Conservation (phyloP, 2,888 invertebrate genomes). For the Troglohyphantes excavatus region DNA sequence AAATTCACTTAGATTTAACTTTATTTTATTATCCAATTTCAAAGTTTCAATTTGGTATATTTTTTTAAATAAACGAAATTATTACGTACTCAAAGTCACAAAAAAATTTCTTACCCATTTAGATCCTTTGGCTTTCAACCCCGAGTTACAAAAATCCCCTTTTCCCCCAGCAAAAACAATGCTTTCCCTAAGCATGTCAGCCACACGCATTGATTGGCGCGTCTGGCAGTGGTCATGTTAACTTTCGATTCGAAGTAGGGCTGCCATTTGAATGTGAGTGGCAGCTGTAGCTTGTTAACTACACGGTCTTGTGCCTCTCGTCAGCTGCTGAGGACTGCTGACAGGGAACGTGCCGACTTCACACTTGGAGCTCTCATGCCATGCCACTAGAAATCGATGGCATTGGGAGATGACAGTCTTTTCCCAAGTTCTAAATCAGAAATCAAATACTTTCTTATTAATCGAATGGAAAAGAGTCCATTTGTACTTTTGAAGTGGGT, state of each 20-base stretch:
- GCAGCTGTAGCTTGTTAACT: constrained; percentile 68
- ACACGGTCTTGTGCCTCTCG: constrained; percentile 61
- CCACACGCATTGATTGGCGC: constrained; percentile 47
- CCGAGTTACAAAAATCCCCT: not conserved
- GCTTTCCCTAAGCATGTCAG: constrained; percentile 10
- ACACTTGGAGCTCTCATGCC: constrained; percentile 15
- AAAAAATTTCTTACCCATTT: constrained; percentile 3
- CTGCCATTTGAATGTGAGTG: constrained; percentile 77
- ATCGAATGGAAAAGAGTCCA: not conserved
- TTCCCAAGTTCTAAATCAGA: not conserved
- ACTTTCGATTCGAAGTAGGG: constrained; percentile 70
- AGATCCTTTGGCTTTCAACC: too few relatives aligned
- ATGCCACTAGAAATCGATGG: not conserved
- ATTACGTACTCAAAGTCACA: not conserved
- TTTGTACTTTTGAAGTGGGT: too few relatives aligned
- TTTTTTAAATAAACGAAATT: too few relatives aligned
- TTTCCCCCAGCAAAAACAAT: constrained; percentile 23
- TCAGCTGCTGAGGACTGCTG: constrained; percentile 37
- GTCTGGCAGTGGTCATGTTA: constrained; percentile 42
- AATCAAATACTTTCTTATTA: not conserved
- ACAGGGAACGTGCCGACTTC: constrained; percentile 67
- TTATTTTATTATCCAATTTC: too few relatives aligned
- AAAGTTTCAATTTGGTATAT: too few relatives aligned
- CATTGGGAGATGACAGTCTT: not conserved
- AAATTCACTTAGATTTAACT: too few relatives aligned